phyloP scores from a whole-genome alignment of 1,140 invertebrate genomes.

The Pristionchus pacificus region DNA sequence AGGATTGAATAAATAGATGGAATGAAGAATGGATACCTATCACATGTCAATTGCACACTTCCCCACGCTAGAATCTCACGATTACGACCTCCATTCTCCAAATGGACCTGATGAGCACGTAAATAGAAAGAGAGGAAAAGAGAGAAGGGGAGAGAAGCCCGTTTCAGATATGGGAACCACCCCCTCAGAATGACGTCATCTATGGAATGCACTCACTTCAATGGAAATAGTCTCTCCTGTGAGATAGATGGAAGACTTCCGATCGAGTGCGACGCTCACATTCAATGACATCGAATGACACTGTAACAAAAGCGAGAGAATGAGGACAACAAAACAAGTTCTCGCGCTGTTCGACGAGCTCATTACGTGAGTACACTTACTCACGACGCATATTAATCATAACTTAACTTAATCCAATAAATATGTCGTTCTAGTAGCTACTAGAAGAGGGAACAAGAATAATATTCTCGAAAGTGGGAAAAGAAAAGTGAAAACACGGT shows the following conservation, averaged over 20 bases:
- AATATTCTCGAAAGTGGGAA: no score
- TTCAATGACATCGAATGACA: constrained; percentile 12
- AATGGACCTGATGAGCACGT: constrained; percentile 12
- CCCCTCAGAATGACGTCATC: constrained; percentile 38
- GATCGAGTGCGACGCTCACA: constrained; percentile 26
- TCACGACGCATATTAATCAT: no score
- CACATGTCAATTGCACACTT: constrained; percentile 55
- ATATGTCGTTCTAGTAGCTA: no score
- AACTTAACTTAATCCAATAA: no score
- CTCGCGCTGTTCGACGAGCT: no score
- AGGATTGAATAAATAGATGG: background rate
- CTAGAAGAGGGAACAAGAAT: no score
- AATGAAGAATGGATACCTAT: constrained; percentile 25
- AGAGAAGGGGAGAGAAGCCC: constrained; percentile 18
- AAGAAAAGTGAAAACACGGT: no score
- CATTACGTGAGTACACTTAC: no score
- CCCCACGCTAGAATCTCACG: constrained; percentile 46
- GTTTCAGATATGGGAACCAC: constrained; percentile 18
- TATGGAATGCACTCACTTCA: constrained; percentile 14
- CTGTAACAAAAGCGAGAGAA: background rate
- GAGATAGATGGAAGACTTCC: constrained; percentile 31
- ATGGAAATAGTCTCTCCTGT: constrained; percentile 23
- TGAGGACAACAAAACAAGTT: background rate
- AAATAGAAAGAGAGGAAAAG: constrained; percentile 9
- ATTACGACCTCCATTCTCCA: constrained; percentile 21